Conservation (phyloP, 1,140 invertebrate genomes). For the Drosophila leontia region DNA sequence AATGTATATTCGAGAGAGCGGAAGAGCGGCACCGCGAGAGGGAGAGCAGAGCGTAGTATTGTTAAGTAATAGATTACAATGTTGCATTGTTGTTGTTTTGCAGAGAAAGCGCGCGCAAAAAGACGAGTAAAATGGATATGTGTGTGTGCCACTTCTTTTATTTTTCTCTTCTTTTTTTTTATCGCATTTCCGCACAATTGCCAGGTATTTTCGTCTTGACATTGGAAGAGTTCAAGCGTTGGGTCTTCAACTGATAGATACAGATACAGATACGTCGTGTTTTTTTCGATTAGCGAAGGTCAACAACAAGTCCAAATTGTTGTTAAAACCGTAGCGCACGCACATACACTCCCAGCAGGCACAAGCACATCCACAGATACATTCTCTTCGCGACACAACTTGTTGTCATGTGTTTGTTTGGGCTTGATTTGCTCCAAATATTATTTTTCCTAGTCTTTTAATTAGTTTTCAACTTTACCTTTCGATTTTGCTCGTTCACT, state of each 20-base stretch:
- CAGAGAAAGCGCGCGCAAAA: slow-evolving; percentile 79
- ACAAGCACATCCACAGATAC: slow-evolving; percentile 9
- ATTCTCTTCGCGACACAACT: slow-evolving; percentile 18
- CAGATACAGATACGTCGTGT: slow-evolving; percentile 23
- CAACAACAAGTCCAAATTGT: slow-evolving; percentile 55
- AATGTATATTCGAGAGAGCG: slow-evolving; percentile 18
- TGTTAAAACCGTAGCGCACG: slow-evolving; percentile 27
- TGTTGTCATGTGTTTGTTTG: slow-evolving; percentile 10
- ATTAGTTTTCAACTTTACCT: neutral
- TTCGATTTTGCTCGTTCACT: neutral
- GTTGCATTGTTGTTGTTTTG: slow-evolving; percentile 18
- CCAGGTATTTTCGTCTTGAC: slow-evolving; percentile 38
- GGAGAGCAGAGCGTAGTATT: slow-evolving; percentile 11
- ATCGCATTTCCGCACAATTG: slow-evolving; percentile 52
- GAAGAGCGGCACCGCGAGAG: slow-evolving; percentile 6
- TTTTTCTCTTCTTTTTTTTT: slow-evolving; percentile 1
- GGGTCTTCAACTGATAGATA: slow-evolving; percentile 9
- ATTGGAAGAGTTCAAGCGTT: slow-evolving; percentile 75
- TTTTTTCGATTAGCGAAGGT: slow-evolving; percentile 66
- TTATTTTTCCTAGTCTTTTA: no score
- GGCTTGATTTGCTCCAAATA: neutral
- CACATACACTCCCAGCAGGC: slow-evolving; percentile 1
- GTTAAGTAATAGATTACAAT: slow-evolving; percentile 61
- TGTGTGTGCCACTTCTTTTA: slow-evolving; percentile 27
- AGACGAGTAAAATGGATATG: slow-evolving; percentile 30